These are phyloP conservation scores for Patella ulyssiponensis DNA, from an alignment of 2,888 invertebrate genomes.

Conservation along the genomic window DNA sequence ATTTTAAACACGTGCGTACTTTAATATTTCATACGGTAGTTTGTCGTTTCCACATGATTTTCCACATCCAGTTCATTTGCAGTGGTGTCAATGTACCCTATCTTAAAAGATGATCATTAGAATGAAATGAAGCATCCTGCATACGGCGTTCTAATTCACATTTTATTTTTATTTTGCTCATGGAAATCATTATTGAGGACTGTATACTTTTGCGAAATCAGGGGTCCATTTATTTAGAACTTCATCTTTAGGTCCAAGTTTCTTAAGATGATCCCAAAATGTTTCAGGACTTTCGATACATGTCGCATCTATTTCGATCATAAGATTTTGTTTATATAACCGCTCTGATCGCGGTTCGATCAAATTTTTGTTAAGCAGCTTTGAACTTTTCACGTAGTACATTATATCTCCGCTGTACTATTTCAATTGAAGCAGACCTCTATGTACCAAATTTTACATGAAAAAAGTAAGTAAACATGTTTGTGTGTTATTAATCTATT, in stretches of 20 bases:
- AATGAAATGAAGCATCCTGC: neutral
- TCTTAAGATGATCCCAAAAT: neutral
- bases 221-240: neutral
- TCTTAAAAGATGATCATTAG: neutral
- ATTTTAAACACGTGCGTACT: neutral
- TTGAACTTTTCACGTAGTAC: neutral
- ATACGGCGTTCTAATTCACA: neutral
- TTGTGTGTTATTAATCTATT: no score
- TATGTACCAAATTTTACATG: no score
- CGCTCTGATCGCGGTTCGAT: neutral
- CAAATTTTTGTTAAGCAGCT: neutral
- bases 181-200: neutral
- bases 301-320: neutral
- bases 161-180: neutral
- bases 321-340: neutral
- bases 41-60: neutral
- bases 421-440: no score
- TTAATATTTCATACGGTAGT: neutral
- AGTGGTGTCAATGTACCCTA: no score
- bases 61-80: neutral
- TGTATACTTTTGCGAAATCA: neutral
- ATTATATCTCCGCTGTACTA: neutral
- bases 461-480: no score
- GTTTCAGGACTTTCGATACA: neutral
- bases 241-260: neutral